phyloP scores from a whole-genome alignment of 2,797 vertebrate species.

The Prunella strophiata region DNA sequence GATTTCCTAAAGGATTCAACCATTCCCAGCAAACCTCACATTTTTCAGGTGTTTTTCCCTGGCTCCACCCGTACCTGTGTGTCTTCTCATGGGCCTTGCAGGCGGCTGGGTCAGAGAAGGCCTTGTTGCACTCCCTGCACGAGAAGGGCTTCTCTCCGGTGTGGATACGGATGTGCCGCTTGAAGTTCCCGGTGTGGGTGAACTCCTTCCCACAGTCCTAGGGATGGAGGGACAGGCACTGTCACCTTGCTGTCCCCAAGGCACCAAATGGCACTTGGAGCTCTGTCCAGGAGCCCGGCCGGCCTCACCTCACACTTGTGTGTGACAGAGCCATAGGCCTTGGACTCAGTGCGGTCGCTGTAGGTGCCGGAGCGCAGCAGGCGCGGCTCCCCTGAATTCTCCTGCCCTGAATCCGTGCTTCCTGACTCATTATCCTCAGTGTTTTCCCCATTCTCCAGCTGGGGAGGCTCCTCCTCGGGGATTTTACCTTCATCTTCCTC shows the following conservation, averaged over 20 bases:
- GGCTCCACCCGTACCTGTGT: slow-evolving; percentile 81
- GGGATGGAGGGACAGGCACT: not conserved
- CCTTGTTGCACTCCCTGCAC: slow-evolving; percentile 93
- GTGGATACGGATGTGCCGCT: slow-evolving; percentile 97
- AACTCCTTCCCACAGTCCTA: slow-evolving; percentile 98
- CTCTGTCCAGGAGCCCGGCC: fast-evolving
- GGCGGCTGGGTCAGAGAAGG: slow-evolving; percentile 95
- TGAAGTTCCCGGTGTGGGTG: slow-evolving; percentile 97
- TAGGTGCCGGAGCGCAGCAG: slow-evolving; percentile 77
- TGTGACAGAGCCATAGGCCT: slow-evolving; percentile 91
- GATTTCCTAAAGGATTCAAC: fast-evolving
- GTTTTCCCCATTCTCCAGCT: slow-evolving; percentile 39
- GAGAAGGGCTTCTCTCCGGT: slow-evolving; percentile 96
- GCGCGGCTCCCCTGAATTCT: slow-evolving; percentile 67
- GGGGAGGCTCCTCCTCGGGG: slow-evolving; percentile 12
- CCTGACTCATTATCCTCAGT: slow-evolving; percentile 68
- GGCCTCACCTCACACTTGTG: slow-evolving; percentile 93
- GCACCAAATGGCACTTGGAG: fast-evolving
- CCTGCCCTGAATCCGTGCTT: slow-evolving; percentile 74
- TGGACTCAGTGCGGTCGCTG: slow-evolving; percentile 88
- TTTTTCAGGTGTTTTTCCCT: fast-evolving
- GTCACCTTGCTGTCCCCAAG: fast-evolving
- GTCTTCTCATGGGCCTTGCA: slow-evolving; percentile 99
- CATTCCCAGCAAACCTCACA: not conserved
- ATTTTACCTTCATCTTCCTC: slow-evolving; percentile 3